Evolutionary conservation across 2,113 vertebrate species (phyloP), one percentile per base, ranked within the genome.

Genomic region (Cepphus grylle): DNA sequence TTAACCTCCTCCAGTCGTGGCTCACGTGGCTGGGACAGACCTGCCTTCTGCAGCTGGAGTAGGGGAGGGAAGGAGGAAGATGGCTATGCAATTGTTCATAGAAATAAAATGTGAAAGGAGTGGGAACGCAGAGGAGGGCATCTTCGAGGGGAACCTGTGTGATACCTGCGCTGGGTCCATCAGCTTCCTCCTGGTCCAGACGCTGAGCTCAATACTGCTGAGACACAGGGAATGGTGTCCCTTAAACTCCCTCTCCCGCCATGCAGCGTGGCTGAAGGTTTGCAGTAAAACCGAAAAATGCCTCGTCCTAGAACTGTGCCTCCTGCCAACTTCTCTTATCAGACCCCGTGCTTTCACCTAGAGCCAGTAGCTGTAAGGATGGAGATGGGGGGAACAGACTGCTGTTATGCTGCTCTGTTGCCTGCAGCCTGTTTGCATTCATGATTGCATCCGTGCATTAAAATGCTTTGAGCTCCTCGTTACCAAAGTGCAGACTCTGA

Each of bases 391-490:
- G 59, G 77, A 76, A 12, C 84, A 70, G 82, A 5, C 81, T 69
- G 88, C 80, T 63, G 43, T 23, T 27, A 66, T 5, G 8, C 63
- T 50, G 91, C 91, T 63, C 67, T 80, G 87, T 89, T 6, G 79
- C 93, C 95, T 88, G 91, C 89, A 96, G 97, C 91, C 94, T 80
- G 71, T 95, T 93, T 94, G 95, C 96, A 83, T 97, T 96, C 91
- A 45, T 88, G 89, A 88, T 95, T 90, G 94, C 95, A 96, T 13
- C 87, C 34, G 8, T 88, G 96, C 93, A 66, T 95, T 94, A 94
- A 93, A 97, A 93, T 42, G 71, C 87, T 95, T 80, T 49, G 89
- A 96, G 96, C 91, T 96, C 84, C 93, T 92, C 42, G 89, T 95
- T 97, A 96, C 93, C 81, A 38, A 96, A 96, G 93, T 80, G 87